Evolutionary conservation across 2,113 vertebrate genomes (phyloP).

Genomic region (Lagenorhynchus albirostris): DNA sequence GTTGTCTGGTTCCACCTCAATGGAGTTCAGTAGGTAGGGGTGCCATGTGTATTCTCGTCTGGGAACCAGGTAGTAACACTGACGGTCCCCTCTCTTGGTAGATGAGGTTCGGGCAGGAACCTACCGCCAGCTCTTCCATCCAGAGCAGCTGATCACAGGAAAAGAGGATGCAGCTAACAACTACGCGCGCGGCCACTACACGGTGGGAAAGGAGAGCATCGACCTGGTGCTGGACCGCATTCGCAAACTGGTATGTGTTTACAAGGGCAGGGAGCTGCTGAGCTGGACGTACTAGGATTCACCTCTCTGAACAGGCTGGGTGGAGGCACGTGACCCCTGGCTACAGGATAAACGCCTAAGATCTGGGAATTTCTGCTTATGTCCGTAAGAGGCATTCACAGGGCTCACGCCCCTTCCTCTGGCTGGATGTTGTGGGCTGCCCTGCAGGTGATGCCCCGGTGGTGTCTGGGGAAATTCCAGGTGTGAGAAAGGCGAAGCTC

Average conservation of each 20-base stretch:
- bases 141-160: conserved; percentile 86
- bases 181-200: conserved; percentile 87
- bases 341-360: not conserved
- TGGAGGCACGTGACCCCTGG: not conserved
- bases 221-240: conserved; percentile 86
- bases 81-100: conserved; percentile 50
- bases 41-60: not conserved
- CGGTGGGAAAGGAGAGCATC: conserved; percentile 87
- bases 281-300: no score
- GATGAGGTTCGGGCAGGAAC: conserved; percentile 85
- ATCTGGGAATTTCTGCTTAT: not conserved
- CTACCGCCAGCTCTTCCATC: conserved; percentile 86
- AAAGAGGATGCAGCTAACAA: conserved; percentile 89
- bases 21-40: not conserved
- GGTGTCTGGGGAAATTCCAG: not conserved
- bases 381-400: not conserved
- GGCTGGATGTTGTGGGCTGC: not conserved
- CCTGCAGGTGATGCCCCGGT: not conserved
- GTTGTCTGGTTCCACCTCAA: not conserved
- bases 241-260: conserved; percentile 83
- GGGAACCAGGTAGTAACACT: not conserved
- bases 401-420: not conserved
- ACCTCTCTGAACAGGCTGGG: not conserved
- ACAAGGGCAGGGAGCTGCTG: not conserved
- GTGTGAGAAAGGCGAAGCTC: not conserved